Conservation (phyloP, 2,888 invertebrate species). For the Parochlus steinenii region DNA sequence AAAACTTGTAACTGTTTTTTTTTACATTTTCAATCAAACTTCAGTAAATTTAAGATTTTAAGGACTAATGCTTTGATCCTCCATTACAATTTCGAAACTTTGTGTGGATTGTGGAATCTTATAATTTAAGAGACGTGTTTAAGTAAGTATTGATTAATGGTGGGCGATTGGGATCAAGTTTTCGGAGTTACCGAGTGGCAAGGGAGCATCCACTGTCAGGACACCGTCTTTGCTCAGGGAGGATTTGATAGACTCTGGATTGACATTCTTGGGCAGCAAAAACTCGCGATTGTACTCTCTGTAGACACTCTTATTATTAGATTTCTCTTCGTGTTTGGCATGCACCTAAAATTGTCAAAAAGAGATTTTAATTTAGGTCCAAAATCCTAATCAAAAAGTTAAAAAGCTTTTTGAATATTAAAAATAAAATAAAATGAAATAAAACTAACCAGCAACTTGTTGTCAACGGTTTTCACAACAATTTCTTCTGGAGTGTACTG, state of each 20-base stretch:
- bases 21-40: no score
- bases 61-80: no score
- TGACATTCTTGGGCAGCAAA: constrained; percentile 88
- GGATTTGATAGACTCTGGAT: constrained; percentile 90
- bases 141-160: constrained; percentile 23
- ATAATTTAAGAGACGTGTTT: no score
- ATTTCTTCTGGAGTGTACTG: constrained; percentile 96
- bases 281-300: constrained; percentile 97
- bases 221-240: constrained; percentile 93
- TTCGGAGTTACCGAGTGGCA: constrained; percentile 42
- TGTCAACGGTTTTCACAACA: constrained; percentile 95
- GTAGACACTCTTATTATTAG: constrained; percentile 90
- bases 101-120: no score
- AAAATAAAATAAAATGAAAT: constrained; percentile 10
- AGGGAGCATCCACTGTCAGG: constrained; percentile 88
- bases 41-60: no score
- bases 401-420: no score
- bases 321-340: constrained; percentile 96
- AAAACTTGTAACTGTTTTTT: no score
- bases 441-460: constrained; percentile 74
- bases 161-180: constrained; percentile 32
- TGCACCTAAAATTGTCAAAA: constrained; percentile 55
- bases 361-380: constrained; percentile 4
- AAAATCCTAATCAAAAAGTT: neutral
- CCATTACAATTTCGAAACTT: no score